Evolutionary conservation across 2,888 invertebrate genomes (phyloP), one percentile per base, ranked within the genome.

Genomic region (Drosophila parthenogenetica): DNA sequence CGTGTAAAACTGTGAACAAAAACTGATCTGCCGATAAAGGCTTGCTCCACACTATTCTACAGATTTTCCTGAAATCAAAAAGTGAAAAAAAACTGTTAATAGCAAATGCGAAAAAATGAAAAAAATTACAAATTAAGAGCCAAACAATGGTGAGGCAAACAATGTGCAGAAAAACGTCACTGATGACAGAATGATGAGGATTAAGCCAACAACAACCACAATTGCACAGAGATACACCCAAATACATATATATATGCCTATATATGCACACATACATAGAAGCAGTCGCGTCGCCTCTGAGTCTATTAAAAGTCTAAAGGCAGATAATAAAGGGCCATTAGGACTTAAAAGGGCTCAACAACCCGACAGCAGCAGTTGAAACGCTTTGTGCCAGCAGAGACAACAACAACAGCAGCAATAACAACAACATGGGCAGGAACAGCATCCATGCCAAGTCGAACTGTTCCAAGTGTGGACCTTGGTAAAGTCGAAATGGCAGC

Each of bases 271-370:
- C 7, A 62, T 35, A 32, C 16, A 51, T 55, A 51, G 69, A 69
- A 69, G 78, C 75, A 78, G 81, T 91, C 85, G 83, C 79, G 81
- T 91, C 85, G 83, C 79, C 79, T 86, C 79, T 82, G 90, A 91
- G 91, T 91, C 91, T 91, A 91, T 91, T 91, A 91, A 91, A 91
- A 90, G 91, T 89, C 90, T 90, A 90, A 90, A 90, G 90, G 90
- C 90, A 91, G 91, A 91, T 91, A 91, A 91, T 91, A 91, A 91
- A 91, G 91, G 90, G 89, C 91, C 90, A 91, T 91, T 91, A 90
- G 90, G 89, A 90, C 90, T 91, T 91, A 90, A 91, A 91, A 91
- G 90, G 91, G 90, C 91, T 91, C 91, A 90, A 82, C 91, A 89
- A 82, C 86, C 75, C 87, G 81, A 61, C 87, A 77, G 74, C 77